These are phyloP conservation scores for Thrips palmi DNA, from an alignment of 1,140 invertebrate genomes.

Conservation along the genomic window DNA sequence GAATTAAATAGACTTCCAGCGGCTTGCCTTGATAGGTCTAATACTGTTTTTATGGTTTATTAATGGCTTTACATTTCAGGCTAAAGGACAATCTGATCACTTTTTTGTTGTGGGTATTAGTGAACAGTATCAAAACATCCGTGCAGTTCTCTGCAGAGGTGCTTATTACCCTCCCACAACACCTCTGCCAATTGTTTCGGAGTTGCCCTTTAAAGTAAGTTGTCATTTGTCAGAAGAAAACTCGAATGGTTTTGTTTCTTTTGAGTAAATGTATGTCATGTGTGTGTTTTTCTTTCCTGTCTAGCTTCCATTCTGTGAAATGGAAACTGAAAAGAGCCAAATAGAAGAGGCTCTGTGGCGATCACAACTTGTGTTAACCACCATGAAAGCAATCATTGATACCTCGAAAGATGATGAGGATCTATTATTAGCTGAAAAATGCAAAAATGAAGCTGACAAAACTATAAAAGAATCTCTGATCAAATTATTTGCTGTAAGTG, in stretches of 20 bases:
- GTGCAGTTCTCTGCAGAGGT: slow-evolving; percentile 75
- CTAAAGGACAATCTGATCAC: slow-evolving; percentile 53
- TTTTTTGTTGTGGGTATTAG: slow-evolving; percentile 62
- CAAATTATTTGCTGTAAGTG: slow-evolving; percentile 71
- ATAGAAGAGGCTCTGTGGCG: slow-evolving; percentile 59
- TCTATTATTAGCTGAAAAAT: slow-evolving; percentile 19
- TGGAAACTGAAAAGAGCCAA: slow-evolving; percentile 57
- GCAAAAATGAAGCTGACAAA: slow-evolving; percentile 37
- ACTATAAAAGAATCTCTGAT: slow-evolving; percentile 57
- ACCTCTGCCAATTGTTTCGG: slow-evolving; percentile 61
- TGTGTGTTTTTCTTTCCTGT: slow-evolving; percentile 19
- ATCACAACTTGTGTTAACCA: slow-evolving; percentile 20
- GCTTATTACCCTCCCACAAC: slow-evolving; percentile 66
- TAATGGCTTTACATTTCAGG: slow-evolving; percentile 24
- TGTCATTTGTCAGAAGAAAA: not conserved
- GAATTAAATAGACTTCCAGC: slow-evolving; percentile 2
- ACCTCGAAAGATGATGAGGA: slow-evolving; percentile 15
- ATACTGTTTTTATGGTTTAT: slow-evolving; percentile 9
- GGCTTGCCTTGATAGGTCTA: not conserved
- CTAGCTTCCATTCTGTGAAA: slow-evolving; percentile 64
- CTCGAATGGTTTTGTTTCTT: slow-evolving; percentile 2
- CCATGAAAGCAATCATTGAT: slow-evolving; percentile 8
- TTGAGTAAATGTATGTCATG: slow-evolving; percentile 6
- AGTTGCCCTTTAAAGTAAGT: slow-evolving; percentile 40
- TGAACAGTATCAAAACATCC: slow-evolving; percentile 54